Percentiles rank a stretch among this genome's conserved stretches.
Conservation (phyloP, 2,888 invertebrate genomes). For the Andricus curvator region DNA sequence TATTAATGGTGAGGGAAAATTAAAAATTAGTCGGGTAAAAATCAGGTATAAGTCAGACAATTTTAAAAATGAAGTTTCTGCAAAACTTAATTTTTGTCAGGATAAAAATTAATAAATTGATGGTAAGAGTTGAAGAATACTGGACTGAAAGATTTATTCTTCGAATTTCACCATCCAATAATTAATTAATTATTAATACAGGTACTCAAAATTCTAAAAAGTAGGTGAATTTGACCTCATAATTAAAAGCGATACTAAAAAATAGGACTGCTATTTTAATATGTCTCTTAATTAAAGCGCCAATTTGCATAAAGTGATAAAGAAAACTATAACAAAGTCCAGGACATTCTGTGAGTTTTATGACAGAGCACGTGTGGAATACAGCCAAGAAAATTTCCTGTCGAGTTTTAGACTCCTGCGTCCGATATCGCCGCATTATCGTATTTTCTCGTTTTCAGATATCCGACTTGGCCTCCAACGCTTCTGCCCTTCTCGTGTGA, state of each 20-base stretch:
- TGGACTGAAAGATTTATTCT: no score
- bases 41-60: no score
- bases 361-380: slow-evolving; percentile 30
- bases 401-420: not conserved
- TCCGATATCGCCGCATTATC: not conserved
- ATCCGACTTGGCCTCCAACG: slow-evolving; percentile 35
- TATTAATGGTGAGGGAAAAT: no score
- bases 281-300: not conserved
- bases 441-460: slow-evolving; percentile 40
- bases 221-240: no score
- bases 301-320: not conserved
- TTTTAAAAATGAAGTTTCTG: no score
- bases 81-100: no score
- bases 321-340: not conserved
- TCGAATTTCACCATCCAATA: accelerated
- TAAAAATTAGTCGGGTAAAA: no score
- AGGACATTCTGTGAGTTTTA: slow-evolving; percentile 7
- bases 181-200: no score
- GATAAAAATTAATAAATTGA: no score
- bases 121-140: no score
- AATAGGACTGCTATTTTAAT: not conserved
- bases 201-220: no score
- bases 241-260: not conserved
- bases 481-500: slow-evolving; percentile 16
- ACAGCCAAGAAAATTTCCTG: slow-evolving; percentile 20